These are phyloP conservation scores for Centropus bengalensis DNA, from an alignment of 2,113 vertebrate species.

Conservation along the genomic window DNA sequence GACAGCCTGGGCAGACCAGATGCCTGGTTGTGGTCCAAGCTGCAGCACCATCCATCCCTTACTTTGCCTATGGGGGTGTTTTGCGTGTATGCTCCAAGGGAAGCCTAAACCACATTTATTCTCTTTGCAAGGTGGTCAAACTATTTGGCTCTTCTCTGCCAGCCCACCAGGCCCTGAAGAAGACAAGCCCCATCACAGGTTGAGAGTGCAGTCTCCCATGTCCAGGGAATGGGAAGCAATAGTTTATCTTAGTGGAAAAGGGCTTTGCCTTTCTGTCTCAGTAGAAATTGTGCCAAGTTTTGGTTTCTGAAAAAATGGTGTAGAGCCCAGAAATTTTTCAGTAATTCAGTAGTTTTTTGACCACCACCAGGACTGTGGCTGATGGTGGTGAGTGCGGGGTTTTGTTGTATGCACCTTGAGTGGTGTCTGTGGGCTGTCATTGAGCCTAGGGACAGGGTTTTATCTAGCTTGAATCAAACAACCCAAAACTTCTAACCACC, in stretches of 20 bases:
- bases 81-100: accelerated
- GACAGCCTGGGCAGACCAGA: background rate
- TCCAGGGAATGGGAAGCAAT: background rate
- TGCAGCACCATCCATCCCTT: background rate
- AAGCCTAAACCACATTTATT: background rate
- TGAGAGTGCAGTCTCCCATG: background rate
- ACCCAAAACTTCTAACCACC: background rate
- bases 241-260: accelerated
- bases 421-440: background rate
- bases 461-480: background rate
- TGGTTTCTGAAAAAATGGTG: accelerated
- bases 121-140: background rate
- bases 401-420: background rate
- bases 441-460: background rate
- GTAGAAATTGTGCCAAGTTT: background rate
- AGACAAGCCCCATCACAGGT: background rate
- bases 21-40: accelerated
- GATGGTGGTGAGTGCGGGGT: background rate
- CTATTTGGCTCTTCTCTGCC: background rate
- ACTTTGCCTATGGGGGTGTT: background rate
- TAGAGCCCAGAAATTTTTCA: background rate
- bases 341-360: background rate
- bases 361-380: background rate
- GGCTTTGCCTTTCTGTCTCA: background rate
- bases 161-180: background rate